These are phyloP conservation scores for Euura saliciscinereae DNA, from an alignment of 1,140 invertebrate genomes.

Conservation along the genomic window DNA sequence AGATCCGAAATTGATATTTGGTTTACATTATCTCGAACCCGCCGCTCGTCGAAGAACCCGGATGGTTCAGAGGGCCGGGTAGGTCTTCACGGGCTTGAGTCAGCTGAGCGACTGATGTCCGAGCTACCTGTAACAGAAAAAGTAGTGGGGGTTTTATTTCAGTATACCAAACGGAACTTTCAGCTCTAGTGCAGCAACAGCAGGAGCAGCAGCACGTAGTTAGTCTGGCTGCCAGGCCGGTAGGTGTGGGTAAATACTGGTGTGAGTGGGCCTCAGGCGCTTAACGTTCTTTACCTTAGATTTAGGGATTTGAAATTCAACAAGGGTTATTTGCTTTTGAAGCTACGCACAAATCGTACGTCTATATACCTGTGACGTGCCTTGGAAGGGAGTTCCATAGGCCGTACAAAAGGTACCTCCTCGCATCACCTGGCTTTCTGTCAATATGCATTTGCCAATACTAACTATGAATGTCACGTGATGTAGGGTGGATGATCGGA, in stretches of 20 bases:
- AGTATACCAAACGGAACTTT: neutral
- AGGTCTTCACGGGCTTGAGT: slow-evolving; percentile 6
- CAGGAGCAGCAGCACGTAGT: too few species aligned
- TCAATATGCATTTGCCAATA: too few species aligned
- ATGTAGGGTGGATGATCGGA: too few species aligned
- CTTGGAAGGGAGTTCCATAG: too few species aligned
- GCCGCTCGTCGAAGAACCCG: neutral
- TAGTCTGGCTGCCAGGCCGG: too few species aligned
- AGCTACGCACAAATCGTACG: slow-evolving; percentile 2
- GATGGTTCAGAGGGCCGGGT: neutral
- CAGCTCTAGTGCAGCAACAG: neutral
- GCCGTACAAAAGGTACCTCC: too few species aligned
- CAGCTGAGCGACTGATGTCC: slow-evolving; percentile 6
- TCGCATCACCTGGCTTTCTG: too few species aligned
- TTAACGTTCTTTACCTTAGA: slow-evolving; percentile 7
- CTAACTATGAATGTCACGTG: too few species aligned
- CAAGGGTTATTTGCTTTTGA: neutral
- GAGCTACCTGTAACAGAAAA: slow-evolving; percentile 1
- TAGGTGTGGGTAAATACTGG: neutral
- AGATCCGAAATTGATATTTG: too few species aligned
- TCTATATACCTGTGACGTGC: neutral
- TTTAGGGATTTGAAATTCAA: slow-evolving; percentile 7
- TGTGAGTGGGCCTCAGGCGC: neutral
- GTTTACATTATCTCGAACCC: too few species aligned
- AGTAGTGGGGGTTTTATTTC: neutral